Evolutionary conservation across 2,888 invertebrate genomes (phyloP), one percentile per base, ranked within the genome.

Genomic region (Aphrophora alni): DNA sequence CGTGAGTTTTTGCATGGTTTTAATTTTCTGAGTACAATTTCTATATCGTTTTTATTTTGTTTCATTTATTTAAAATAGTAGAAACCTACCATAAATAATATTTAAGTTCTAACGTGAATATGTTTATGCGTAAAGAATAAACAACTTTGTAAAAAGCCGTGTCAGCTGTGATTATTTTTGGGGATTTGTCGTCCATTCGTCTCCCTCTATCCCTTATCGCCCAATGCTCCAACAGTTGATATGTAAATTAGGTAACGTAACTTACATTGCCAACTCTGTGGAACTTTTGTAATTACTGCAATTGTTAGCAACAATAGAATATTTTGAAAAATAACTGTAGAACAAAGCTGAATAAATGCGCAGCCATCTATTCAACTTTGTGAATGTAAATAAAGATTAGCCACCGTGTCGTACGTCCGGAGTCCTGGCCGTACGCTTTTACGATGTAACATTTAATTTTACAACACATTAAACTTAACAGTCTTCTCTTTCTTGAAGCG

Each of bases 391-490:
- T 59, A 59, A 59, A 59, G 59, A 59, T 21, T 21, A 14, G 59
- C 21, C 59, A 59, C 59, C 59, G 44, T 17, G 10, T 44, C 44
- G 59, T 59, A 59, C 59, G 59, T 59, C 59, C 59, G 59, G 59
- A 21, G 59, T 21, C 21, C 59, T 59, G 21, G 59, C 59, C 33
- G 33, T 59, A 21, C 59, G 4, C 21, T n/a, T 59, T 59, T 59
- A 59, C 59, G 59, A 21, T 21, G 59, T 59, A 59, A 21, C 59
- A 21, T 59, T 59, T 59, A 59, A 59, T 59, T 59, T 59, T 59
- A 59, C 59, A 59, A 59, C 59, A 59, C 59, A 59, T 59, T 59
- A 59, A 59, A 59, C 59, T 59, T 59, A 5, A 59, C 59, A 59
- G 59, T 21, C 59, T 59, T 59, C 59, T 59, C 59, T 59, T 59